Evolutionary conservation across 1,140 invertebrate species (phyloP).

Genomic region (Drosophila rufa): DNA sequence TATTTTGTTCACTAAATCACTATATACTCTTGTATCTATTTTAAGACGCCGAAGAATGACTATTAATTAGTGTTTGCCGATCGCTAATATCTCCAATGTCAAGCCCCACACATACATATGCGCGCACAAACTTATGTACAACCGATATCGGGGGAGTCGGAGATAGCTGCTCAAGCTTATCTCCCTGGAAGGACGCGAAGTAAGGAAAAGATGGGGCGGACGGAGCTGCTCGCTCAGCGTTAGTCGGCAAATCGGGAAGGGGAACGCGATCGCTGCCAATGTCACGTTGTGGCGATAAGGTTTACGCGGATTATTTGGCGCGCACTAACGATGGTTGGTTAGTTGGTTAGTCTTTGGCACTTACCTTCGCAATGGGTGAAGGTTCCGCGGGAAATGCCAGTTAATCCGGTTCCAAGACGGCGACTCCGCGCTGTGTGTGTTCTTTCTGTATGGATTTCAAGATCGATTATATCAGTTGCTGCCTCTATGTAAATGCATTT

Average conservation of each 20-base stretch:
- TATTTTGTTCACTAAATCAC: too few relatives aligned
- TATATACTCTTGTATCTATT: too few relatives aligned
- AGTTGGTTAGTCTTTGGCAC: constrained; percentile 1
- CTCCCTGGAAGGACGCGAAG: not conserved
- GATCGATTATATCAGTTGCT: constrained; percentile 44
- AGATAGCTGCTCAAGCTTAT: constrained; percentile 9
- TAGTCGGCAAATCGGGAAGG: constrained; percentile 24
- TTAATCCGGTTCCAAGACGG: constrained; percentile 25
- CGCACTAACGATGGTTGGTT: not conserved
- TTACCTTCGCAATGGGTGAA: constrained; percentile 20
- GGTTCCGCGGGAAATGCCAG: constrained; percentile 17
- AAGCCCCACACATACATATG: not conserved
- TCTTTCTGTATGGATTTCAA: constrained; percentile 13
- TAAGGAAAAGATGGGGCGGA: too few relatives aligned
- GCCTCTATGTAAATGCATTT: constrained; percentile 27
- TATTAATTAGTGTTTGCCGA: not conserved
- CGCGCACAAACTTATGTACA: not conserved
- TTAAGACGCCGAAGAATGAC: not conserved
- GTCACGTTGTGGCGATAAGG: constrained; percentile 54
- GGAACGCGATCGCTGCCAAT: constrained; percentile 3
- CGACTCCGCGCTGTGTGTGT: constrained; percentile 7
- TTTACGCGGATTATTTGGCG: constrained; percentile 2
- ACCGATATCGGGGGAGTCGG: not conserved
- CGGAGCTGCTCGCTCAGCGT: constrained; percentile 6
- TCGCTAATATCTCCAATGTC: not conserved